Conservation (phyloP, 1,140 invertebrate genomes). For the Zeugodacus cucurbitae region DNA sequence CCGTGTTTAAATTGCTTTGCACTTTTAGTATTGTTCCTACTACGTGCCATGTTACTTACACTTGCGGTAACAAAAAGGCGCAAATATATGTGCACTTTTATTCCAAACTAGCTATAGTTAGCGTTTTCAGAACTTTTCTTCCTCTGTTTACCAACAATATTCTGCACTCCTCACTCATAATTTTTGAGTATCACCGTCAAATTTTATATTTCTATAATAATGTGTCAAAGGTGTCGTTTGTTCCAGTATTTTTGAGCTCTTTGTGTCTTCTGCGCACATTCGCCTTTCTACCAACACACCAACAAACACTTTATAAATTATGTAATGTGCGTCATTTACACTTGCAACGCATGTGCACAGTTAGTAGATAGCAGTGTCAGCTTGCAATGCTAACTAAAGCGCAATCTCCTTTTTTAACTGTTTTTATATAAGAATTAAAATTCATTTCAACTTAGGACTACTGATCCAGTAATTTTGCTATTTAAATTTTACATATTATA, state of each 20-base stretch:
- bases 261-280: background rate
- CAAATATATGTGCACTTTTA: background rate
- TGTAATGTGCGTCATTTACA: background rate
- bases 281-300: background rate
- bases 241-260: too few relatives aligned
- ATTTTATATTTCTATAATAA: constrained; percentile 41
- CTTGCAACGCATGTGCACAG: too few relatives aligned
- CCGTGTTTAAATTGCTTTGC: background rate
- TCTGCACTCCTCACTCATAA: background rate
- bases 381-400: too few relatives aligned
- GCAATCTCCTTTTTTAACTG: too few relatives aligned
- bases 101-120: background rate
- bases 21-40: background rate
- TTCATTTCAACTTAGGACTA: too few relatives aligned
- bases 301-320: background rate
- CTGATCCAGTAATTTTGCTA: too few relatives aligned
- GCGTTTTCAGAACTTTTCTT: background rate
- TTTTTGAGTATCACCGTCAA: constrained; percentile 15
- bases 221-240: constrained; percentile 22
- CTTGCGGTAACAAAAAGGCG: background rate
- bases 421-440: too few relatives aligned
- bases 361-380: too few relatives aligned
- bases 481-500: too few relatives aligned
- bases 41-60: background rate
- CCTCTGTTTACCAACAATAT: too few relatives aligned